phyloP scores from a whole-genome alignment of 2,113 vertebrate genomes.

The Pavo muticus region DNA sequence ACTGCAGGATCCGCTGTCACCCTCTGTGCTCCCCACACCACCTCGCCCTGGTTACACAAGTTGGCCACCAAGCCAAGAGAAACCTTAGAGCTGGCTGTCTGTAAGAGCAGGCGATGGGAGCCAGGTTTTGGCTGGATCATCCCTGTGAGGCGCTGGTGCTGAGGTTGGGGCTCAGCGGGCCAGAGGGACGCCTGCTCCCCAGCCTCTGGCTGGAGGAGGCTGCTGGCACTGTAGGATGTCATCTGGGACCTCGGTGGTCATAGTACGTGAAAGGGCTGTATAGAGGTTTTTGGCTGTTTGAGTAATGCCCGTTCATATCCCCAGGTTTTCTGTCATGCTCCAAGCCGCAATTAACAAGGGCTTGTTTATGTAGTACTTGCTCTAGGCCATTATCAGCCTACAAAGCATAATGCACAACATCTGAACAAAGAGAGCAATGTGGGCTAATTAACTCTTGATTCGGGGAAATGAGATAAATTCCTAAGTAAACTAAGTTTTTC shows the following conservation, averaged over 20 bases:
- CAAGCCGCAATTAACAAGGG: background rate
- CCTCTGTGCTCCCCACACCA: conserved; percentile 54
- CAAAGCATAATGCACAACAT: conserved; percentile 14
- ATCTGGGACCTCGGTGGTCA: rapidly evolving
- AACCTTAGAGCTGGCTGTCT: conserved; percentile 36
- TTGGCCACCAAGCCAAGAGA: conserved; percentile 16
- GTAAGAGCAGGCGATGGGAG: background rate
- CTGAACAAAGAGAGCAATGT: background rate
- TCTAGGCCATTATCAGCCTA: background rate
- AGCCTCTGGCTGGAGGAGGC: background rate
- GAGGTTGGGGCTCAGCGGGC: background rate
- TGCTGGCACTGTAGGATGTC: background rate
- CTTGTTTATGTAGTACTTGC: conserved; percentile 45
- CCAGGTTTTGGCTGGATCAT: conserved; percentile 41
- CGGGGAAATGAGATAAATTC: conserved; percentile 10
- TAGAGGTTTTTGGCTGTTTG: rapidly evolving
- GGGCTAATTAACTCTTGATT: conserved; percentile 50
- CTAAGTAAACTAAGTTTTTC: conserved; percentile 19
- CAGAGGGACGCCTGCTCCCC: background rate
- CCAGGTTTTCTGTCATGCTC: background rate
- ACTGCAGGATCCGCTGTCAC: background rate
- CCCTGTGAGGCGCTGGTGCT: background rate
- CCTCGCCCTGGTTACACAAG: conserved; percentile 55
- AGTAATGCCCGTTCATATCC: background rate
- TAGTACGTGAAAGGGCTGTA: background rate